Conservation (phyloP, 2,888 invertebrate genomes). For the Diloba caeruleocephala region DNA sequence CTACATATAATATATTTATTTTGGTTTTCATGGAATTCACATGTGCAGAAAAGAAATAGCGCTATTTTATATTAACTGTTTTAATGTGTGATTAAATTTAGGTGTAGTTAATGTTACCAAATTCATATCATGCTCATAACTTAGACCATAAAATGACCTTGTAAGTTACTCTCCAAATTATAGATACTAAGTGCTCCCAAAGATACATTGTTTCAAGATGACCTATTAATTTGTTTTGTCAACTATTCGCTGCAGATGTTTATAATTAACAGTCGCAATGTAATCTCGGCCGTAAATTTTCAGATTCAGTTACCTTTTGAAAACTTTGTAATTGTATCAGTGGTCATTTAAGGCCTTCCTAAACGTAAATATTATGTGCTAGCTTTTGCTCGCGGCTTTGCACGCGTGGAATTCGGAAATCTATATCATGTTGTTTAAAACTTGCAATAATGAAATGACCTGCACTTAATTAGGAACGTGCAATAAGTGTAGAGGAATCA, state of each 20-base stretch:
- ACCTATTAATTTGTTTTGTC: constrained; percentile 47
- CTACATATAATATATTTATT: no score
- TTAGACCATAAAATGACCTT: constrained; percentile 21
- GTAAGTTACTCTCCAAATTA: constrained; percentile 14
- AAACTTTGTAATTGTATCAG: constrained; percentile 23
- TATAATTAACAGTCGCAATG: constrained; percentile 36
- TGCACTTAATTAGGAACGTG: no score
- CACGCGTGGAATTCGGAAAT: no score
- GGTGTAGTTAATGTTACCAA: no score
- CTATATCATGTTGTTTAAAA: no score
- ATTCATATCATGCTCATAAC: constrained; percentile 10
- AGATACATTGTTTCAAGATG: constrained; percentile 44
- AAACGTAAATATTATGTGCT: neutral
- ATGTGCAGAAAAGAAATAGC: no score
- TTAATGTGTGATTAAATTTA: no score
- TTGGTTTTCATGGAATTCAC: no score
- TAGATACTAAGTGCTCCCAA: constrained; percentile 24
- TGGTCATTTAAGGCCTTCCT: neutral
- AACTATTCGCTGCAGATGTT: constrained; percentile 45
- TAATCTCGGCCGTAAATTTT: constrained; percentile 25
- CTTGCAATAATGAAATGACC: no score
- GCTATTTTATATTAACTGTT: no score
- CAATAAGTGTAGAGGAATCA: no score
- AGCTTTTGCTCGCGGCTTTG: no score
- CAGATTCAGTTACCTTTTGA: neutral